Base-by-base conservation (phyloP, 2,113 vertebrate genomes). In the Apus apus region DNA sequence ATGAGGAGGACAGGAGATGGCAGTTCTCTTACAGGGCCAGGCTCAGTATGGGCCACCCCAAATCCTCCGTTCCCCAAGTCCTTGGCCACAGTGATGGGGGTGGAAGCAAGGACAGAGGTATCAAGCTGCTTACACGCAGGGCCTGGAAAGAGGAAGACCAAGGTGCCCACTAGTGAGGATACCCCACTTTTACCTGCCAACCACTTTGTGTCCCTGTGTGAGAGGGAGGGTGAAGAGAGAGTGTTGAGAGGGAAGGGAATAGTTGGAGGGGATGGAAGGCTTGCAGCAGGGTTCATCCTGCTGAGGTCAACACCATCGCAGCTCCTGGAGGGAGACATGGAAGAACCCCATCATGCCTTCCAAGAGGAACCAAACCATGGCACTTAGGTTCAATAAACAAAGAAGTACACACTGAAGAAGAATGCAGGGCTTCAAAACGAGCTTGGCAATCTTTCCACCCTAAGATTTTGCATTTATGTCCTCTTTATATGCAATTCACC, bases 281-380 rank as follows among this genome's bases (percentile, higher is more conserved):
- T 61, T 68, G 40, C 19, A 68, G 36, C 34, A 65, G 18, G 2
- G 0, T 36, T 86, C 12, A 17, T 81, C 38, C 26, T 66, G 11
- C 16, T 58, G 36, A 67, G 43, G 13, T 64, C 25, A 48, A 26
- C 2, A 3, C 15, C 18, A 21, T 27, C 3, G 2, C 11, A 12
- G 23, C 7, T 91, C n/a, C 48, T 21, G 32, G 16, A 14, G 2
- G 11, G 60, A 36, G 26, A 57, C 19, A 11, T 4, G 2, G 34
- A 66, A 58, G 62, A 73, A 29, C 16, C 8, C 30, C 40, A 21
- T 1, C 0, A 0, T 36, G 14, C n/a, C 9, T 4, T 50, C 38
- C 64, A 79, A 54, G 29, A 82, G 34, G 43, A 90, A 50, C 9
- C 29, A 65, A 68, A 38, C 25, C 26, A 26, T 3, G 3, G 4